Percentiles rank a stretch among this genome's conserved stretches.
Conservation (phyloP, 2,797 vertebrate species). For the Lepidocolaptes lacrymiger region DNA sequence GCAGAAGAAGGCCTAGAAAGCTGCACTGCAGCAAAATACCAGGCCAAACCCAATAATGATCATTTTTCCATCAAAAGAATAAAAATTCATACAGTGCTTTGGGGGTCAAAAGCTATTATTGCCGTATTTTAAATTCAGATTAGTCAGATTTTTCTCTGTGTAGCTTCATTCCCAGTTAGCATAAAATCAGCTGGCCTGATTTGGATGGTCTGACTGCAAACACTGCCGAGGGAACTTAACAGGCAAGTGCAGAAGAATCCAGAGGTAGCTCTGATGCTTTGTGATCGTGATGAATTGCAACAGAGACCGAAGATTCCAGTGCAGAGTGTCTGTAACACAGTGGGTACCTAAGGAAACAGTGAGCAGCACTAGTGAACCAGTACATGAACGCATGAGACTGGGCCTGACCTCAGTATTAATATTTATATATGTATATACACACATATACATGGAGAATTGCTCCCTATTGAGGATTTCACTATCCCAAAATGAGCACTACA, state of each 20-base stretch:
- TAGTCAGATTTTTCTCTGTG: background rate
- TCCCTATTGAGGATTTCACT: background rate
- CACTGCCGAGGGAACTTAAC: background rate
- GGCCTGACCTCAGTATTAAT: background rate
- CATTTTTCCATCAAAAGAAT: background rate
- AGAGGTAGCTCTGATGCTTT: background rate
- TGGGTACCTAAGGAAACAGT: background rate
- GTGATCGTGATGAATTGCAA: background rate
- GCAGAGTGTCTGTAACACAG: background rate
- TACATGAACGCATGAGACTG: background rate
- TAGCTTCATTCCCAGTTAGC: background rate
- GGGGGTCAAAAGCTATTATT: background rate
- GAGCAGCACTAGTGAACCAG: background rate
- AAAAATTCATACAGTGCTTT: background rate
- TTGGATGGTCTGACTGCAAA: background rate
- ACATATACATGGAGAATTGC: background rate
- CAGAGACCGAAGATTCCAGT: background rate
- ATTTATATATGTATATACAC: background rate
- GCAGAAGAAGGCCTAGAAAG: background rate
- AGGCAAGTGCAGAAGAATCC: background rate
- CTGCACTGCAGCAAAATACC: constrained; percentile 5
- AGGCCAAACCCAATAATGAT: background rate
- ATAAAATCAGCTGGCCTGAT: background rate
- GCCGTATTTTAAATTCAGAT: background rate
- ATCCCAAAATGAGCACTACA: background rate